Base-by-base conservation (phyloP, 2,113 vertebrate species). In the Myotis lucifugus region DNA sequence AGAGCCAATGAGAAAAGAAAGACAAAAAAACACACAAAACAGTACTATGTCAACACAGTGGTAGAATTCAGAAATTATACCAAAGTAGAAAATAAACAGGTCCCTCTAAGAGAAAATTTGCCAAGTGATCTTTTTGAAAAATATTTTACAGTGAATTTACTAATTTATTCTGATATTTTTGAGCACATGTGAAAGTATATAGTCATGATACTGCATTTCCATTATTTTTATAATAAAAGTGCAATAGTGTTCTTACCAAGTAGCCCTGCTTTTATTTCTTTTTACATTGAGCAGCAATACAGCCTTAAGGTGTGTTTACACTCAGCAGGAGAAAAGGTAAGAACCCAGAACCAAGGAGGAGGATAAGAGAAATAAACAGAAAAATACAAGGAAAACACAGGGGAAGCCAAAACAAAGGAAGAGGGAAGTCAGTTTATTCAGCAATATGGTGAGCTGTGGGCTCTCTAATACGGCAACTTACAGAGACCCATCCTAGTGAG, bases 301-400 rank as follows among this genome's bases (percentile, higher is more conserved):
- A 61, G 37, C 12, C 15, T 29, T 56, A 69, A 74, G 21, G 48
- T 50, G 1, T 86, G 25, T 66, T 88, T 86, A 37, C 5, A 37
- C 12, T 64, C 34, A 34, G 25, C 13, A 85, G 23, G 50, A 90
- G 32, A 54, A 94, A 86, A 95, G 69, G 52, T 70, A 86, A 95
- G 23, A 70, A 83, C 32, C 8, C 82, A 72, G 50, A 86, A 91
- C 21, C 42, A 91, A 85, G 32, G 91, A 61, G 37, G 2, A 48
- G 37, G 29, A 27, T 15, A 82, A 59, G n/a, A 40, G 64, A 94
- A 70, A 81, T 48, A 4, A 83, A 54, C 6, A 70, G 37, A 72
- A 69, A 54, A 50, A 50, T 91, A 34, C 77, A 95, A 93, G 52
- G 11, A 77, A 95, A 86, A 92, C 6, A 78, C 13, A 78, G 50